These are phyloP conservation scores for Anastatus disparis DNA, from an alignment of 1,140 invertebrate species.

Conservation along the genomic window DNA sequence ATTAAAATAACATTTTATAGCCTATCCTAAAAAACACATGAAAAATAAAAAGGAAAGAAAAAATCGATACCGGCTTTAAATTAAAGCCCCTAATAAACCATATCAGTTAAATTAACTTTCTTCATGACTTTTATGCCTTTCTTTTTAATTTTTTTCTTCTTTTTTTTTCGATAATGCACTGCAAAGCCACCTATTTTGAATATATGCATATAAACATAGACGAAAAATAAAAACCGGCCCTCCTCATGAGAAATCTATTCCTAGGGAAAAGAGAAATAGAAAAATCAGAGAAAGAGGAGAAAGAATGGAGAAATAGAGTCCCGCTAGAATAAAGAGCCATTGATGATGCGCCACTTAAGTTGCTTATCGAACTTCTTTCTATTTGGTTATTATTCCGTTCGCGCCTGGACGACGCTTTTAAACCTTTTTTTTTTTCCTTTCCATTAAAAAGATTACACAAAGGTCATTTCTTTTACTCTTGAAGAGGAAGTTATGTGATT, in stretches of 20 bases:
- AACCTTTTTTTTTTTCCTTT: too few species aligned
- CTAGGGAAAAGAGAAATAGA: not conserved
- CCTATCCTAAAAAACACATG: not conserved
- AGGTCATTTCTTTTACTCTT: too few species aligned
- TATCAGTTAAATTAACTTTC: conserved; percentile 25
- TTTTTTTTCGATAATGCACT: not conserved
- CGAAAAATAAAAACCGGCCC: conserved; percentile 13
- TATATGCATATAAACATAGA: not conserved
- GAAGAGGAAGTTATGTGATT: too few species aligned
- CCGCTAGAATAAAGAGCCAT: too few species aligned
- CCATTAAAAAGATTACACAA: too few species aligned
- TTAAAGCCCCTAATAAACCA: conserved; percentile 31
- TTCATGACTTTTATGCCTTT: not conserved
- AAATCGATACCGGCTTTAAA: not conserved
- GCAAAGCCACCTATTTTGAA: not conserved
- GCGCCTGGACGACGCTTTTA: too few species aligned
- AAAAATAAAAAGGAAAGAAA: too few species aligned
- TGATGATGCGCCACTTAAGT: too few species aligned
- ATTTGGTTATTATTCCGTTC: too few species aligned
- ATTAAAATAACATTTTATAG: conserved; percentile 27
- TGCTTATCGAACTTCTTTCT: too few species aligned
- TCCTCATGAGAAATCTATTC: not conserved
- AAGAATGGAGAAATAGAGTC: too few species aligned
- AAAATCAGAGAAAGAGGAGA: too few species aligned
- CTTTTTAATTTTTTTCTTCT: conserved; percentile 25